These are phyloP conservation scores for Corythoichthys haematopterus DNA, from an alignment of 2,113 vertebrate species.

Conservation along the genomic window DNA sequence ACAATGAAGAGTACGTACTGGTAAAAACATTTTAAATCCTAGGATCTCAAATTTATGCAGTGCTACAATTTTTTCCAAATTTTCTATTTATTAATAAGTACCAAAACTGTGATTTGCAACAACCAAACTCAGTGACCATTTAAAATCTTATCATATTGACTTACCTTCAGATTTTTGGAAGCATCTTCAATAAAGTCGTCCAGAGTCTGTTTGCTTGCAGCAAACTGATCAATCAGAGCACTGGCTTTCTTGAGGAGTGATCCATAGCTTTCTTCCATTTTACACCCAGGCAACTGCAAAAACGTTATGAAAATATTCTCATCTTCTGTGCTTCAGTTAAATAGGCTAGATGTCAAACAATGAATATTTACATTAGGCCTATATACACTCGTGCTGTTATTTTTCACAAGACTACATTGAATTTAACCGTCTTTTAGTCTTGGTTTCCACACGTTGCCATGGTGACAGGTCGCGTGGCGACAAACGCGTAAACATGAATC, in stretches of 20 bases:
- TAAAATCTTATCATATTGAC: conserved; percentile 13
- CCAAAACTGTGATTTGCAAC: background rate
- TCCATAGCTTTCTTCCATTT: conserved; percentile 72
- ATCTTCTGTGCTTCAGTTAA: background rate
- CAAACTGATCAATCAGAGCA: conserved; percentile 74
- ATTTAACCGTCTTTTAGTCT: background rate
- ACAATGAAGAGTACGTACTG: too few species aligned
- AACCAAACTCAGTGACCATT: background rate
- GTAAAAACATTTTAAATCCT: too few species aligned
- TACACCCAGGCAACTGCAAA: conserved; percentile 24
- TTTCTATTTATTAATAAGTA: too few species aligned
- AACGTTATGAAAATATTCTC: background rate
- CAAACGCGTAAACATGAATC: conserved; percentile 43
- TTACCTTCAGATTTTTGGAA: conserved; percentile 72
- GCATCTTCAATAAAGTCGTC: conserved; percentile 76
- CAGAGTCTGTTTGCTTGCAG: conserved; percentile 64
- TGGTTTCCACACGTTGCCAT: conserved; percentile 21
- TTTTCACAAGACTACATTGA: background rate
- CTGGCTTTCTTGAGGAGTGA: conserved; percentile 71
- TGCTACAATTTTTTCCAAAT: too few species aligned
- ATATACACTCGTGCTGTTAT: background rate
- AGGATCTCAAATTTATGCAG: too few species aligned
- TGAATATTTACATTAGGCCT: background rate
- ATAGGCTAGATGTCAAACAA: background rate
- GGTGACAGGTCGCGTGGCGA: conserved; percentile 64